Percentiles rank a stretch among this genome's conserved stretches.
These are phyloP conservation scores for Thecocarcelia acutangulata DNA, from an alignment of 2,888 invertebrate species.

Conservation along the genomic window DNA sequence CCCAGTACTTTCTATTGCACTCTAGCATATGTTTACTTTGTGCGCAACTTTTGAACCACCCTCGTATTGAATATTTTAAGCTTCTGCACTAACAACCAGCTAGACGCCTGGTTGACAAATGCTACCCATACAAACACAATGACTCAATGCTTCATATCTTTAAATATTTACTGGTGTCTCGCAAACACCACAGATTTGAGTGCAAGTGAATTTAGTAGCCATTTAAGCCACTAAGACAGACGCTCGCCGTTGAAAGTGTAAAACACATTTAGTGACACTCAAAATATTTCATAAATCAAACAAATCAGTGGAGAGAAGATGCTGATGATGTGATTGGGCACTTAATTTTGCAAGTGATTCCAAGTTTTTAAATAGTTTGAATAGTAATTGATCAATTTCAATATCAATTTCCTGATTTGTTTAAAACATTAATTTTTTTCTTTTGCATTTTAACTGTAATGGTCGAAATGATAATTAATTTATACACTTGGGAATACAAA, in stretches of 20 bases:
- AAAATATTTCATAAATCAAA: conserved; percentile 61
- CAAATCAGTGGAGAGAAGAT: not conserved
- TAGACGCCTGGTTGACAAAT: not conserved
- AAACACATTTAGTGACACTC: conserved; percentile 54
- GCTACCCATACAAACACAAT: conserved; percentile 8
- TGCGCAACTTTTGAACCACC: too few relatives aligned
- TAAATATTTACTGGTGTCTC: conserved; percentile 1
- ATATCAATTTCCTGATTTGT: conserved; percentile 60
- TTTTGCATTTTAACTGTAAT: conserved; percentile 16
- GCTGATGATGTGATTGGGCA: not conserved
- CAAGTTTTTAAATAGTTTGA: conserved; percentile 24
- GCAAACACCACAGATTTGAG: not conserved
- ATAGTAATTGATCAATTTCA: conserved; percentile 51
- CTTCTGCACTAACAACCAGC: conserved; percentile 7
- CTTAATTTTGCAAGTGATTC: not conserved
- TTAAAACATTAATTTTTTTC: conserved; percentile 17
- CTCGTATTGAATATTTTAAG: not conserved
- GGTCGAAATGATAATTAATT: conserved; percentile 32
- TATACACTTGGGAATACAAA: not conserved
- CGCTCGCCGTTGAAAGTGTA: conserved; percentile 28
- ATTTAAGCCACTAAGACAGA: not conserved
- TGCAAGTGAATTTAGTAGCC: conserved; percentile 8
- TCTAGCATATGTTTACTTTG: too few relatives aligned
- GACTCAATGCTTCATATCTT: conserved; percentile 16
- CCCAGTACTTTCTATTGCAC: too few relatives aligned